Percentiles rank a stretch among this genome's conserved stretches.
phyloP scores from a whole-genome alignment of 2,113 vertebrate genomes.

The Microtus ochrogaster region DNA sequence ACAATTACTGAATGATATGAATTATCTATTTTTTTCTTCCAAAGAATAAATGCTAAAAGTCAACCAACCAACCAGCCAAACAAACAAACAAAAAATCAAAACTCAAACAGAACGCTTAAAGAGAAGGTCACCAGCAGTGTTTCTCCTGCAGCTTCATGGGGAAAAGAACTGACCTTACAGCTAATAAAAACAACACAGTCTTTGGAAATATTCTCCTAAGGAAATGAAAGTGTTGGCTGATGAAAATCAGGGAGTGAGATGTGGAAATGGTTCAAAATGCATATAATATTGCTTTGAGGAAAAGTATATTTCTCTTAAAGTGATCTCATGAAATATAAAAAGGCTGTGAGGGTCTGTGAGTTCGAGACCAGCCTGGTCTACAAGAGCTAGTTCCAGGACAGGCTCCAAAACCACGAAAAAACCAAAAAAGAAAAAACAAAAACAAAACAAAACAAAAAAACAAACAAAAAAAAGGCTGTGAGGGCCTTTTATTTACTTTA shows the following conservation, averaged over 20 bases:
- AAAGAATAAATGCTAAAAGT: constrained; percentile 10
- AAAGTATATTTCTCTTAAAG: constrained; percentile 44
- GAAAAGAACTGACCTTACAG: constrained; percentile 64
- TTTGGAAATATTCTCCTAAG: constrained; percentile 65
- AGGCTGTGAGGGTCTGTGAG: neutral
- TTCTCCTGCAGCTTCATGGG: constrained; percentile 59
- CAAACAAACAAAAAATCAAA: neutral
- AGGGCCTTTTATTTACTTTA: neutral
- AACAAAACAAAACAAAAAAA: no score
- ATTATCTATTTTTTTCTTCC: neutral
- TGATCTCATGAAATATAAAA: neutral
- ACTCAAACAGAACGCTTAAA: neutral
- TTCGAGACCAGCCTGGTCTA: no score
- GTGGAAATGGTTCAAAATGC: constrained; percentile 64
- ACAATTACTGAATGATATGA: neutral
- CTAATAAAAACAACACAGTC: constrained; percentile 26
- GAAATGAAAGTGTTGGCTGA: constrained; percentile 27
- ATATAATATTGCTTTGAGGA: constrained; percentile 22
- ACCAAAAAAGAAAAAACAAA: no score
- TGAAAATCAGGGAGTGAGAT: constrained; percentile 70
- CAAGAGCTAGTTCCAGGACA: no score
- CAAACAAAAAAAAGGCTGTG: neutral
- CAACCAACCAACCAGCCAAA: neutral
- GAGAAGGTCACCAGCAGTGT: constrained; percentile 32
- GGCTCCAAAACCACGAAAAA: no score